Base-by-base conservation (phyloP, 2,888 invertebrate genomes). In the Drosophila falleni region DNA sequence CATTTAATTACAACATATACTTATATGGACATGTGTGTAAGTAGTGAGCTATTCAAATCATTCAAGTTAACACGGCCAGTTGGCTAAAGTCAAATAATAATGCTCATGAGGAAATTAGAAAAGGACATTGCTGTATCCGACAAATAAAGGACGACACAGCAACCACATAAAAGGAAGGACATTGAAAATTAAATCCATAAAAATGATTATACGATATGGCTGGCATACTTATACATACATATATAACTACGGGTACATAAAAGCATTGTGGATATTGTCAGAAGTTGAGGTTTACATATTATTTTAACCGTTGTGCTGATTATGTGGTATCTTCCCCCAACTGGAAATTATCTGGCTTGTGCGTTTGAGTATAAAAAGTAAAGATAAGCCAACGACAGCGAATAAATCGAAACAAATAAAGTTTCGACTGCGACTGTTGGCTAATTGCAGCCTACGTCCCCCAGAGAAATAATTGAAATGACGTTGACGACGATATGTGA, bases 141-240 rank as follows among this genome's bases (percentile, higher is more conserved):
- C 37, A 15, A 29, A 67, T 44, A 69, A 74, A 60, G 54, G 49
- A 71, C 44, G 31, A 31, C 29, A 31, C 33, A 33, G 41, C 55
- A 64, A 55, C 66, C 73, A 53, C 72, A 73, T 69, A 64, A 78
- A 72, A 71, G 79, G 74, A 82, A 86, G 89, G 87, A 90, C 91
- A 89, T 89, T 89, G 87, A 71, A 89, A 90, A 91, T 90, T 88
- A 91, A 90, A 92, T 90, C 82, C 86, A 89, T 89, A 90, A 91
- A 89, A 91, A 90, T 79, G 74, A 86, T 82, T 81, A 74, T 71
- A 41, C 60, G 19, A 42, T 37, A 49, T 39, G 56, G 35, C 31
- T 37, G 3, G 51, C 16, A 39, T 16, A 53, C 15, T 31, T 29
- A 35, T 62, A 54, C 37, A 31, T n/a, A 62, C n/a, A 62, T 41